Conservation (phyloP, 2,888 invertebrate species). For the Artemia sinica region DNA sequence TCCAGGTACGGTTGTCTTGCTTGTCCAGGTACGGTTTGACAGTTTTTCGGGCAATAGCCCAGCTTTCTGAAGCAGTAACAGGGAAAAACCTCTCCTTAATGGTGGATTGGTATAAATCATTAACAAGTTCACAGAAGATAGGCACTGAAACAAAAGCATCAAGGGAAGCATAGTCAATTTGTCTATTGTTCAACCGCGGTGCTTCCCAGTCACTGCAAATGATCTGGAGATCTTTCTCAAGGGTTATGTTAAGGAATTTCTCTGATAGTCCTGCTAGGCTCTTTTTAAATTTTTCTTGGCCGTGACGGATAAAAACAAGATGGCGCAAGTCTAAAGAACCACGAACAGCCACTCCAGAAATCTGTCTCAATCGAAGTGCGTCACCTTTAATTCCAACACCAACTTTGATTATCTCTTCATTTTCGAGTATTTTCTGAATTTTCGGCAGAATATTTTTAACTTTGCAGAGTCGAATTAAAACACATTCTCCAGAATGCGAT, state of each 20-base stretch:
- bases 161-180: conserved; percentile 34
- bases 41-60: too few relatives aligned
- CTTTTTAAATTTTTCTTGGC: conserved; percentile 3
- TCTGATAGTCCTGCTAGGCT: conserved; percentile 38
- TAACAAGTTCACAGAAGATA: too few relatives aligned
- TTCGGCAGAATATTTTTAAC: conserved; percentile 43
- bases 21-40: too few relatives aligned
- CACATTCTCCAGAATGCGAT: conserved; percentile 48
- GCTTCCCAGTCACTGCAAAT: conserved; percentile 35
- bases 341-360: conserved; percentile 43
- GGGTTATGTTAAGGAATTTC: conserved; percentile 39
- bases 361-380: conserved; percentile 40
- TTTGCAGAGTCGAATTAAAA: conserved; percentile 45
- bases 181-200: conserved; percentile 52
- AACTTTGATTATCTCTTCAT: conserved; percentile 49
- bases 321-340: conserved; percentile 48
- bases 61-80: too few relatives aligned
- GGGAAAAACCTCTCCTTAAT: too few relatives aligned
- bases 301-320: conserved; percentile 35
- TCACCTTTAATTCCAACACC: conserved; percentile 55
- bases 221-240: conserved; percentile 49
- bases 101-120: too few relatives aligned
- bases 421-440: conserved; percentile 41
- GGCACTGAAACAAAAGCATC: too few relatives aligned
- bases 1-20: too few relatives aligned